Percentiles rank a stretch among this genome's conserved stretches.
phyloP scores from a whole-genome alignment of 2,113 vertebrate species.

The Pitta sordida region DNA sequence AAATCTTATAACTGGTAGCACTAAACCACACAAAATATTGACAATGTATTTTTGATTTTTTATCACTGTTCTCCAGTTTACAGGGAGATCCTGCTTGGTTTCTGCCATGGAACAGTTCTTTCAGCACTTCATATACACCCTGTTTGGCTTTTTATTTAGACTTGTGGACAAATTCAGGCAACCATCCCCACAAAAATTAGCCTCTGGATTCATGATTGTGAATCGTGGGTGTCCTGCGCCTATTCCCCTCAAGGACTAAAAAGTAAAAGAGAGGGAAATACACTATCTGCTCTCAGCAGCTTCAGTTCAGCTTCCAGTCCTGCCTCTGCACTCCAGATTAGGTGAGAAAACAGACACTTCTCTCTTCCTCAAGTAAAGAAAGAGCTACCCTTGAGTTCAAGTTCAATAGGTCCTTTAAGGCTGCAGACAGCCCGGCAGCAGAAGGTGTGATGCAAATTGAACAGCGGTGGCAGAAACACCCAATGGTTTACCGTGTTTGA shows the following conservation, averaged over 20 bases:
- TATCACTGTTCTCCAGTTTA: not conserved
- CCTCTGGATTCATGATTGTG: not conserved
- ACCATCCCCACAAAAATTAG: not conserved
- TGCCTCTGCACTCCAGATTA: not conserved
- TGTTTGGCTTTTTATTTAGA: not conserved
- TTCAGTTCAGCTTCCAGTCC: not conserved
- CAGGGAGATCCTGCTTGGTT: not conserved
- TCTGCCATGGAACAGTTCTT: not conserved
- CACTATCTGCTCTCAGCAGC: not conserved
- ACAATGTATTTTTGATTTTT: not conserved
- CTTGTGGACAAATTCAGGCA: not conserved
- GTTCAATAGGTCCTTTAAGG: constrained; percentile 9
- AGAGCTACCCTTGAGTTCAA: not conserved
- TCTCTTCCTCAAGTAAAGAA: not conserved
- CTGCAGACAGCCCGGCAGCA: not conserved
- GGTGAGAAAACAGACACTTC: not conserved
- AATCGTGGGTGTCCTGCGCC: not conserved
- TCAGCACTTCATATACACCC: not conserved
- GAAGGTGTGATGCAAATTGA: constrained; percentile 6
- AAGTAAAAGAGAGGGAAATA: not conserved
- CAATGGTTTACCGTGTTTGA: not conserved
- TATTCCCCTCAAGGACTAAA: not conserved
- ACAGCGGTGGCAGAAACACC: not conserved
- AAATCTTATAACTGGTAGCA: not conserved
- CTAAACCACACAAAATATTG: not conserved